phyloP scores from a whole-genome alignment of 1,140 invertebrate genomes.

The Mamestra configurata region DNA sequence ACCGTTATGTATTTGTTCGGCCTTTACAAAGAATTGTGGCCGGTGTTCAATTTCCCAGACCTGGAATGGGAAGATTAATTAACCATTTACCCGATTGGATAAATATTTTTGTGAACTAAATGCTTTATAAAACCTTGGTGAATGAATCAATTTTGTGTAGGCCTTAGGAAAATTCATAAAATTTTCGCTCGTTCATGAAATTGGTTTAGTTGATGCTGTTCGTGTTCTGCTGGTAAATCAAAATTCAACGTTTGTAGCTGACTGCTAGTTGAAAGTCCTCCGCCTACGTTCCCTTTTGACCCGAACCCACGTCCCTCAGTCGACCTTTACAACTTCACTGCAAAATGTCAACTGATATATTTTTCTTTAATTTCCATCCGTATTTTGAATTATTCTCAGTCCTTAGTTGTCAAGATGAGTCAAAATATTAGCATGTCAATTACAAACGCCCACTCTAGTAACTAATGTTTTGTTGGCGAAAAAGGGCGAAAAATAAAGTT shows the following conservation, averaged over 20 bases:
- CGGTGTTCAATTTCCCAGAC: conserved; percentile 43
- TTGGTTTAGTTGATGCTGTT: not conserved
- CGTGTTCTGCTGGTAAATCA: not conserved
- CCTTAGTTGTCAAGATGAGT: no score
- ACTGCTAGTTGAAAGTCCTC: not conserved
- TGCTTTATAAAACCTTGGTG: conserved; percentile 26
- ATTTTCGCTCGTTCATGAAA: not conserved
- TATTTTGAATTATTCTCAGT: not conserved
- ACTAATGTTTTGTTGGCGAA: conserved; percentile 10
- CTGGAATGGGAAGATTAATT: conserved; percentile 43
- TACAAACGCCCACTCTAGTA: not conserved
- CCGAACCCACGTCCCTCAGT: not conserved
- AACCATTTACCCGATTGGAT: conserved; percentile 40
- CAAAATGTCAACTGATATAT: not conserved
- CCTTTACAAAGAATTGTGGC: conserved; percentile 34
- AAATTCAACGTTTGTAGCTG: not conserved
- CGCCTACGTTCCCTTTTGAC: conserved; percentile 17
- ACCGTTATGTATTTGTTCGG: conserved; percentile 35
- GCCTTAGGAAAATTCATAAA: not conserved
- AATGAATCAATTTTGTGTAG: conserved; percentile 32
- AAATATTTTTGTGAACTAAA: conserved; percentile 44
- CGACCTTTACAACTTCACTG: conserved; percentile 32
- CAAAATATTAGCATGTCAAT: conserved; percentile 7
- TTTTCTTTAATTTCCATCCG: conserved; percentile 6
- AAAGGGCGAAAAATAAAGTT: conserved; percentile 12